Base-by-base conservation (phyloP, 2,888 invertebrate species). In the Leptinotarsa juncta region DNA sequence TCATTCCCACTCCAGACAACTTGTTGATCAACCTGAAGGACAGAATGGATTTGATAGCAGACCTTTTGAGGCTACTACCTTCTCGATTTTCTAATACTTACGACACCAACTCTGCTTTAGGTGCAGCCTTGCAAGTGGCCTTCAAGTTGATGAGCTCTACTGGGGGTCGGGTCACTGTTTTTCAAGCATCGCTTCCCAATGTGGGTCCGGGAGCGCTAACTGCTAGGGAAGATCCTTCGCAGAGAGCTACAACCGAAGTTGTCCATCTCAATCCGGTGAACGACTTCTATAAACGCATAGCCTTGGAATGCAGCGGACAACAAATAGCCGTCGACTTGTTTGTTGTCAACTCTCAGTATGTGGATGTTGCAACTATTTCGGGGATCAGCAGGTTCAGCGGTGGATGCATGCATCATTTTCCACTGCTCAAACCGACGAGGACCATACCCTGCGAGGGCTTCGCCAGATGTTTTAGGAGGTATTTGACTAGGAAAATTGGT, bases 271-370 rank as follows among this genome's bases (percentile, higher is more conserved):
- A 96, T 87, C 98, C 99, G 0, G 96, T 97, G 3, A 98, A 96
- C 1, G 99, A 99, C 88, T 99, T 98, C 90, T 97, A 97, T 89
- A 99, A 99, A 89, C 94, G 97, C 66, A 89, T 97, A 50, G 97
- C 99, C 0, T 88, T 99, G 67, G 98, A 99, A 87, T 99, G 98
- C 88, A 97, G 97, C 81, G 97, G 96, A 1, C 97, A 97, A 84
- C 98, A 99, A 88, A 93, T 98, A 69, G 96, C 97, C 7, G 96
- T 99, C 3, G 99, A 99, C 89, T 87, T 99, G 83, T 99, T 99
- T 89, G 89, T 98, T 78, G 89, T 99, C 75, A 97, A 96, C 88
- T 93, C 95, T 68, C 96, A 97, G 87, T 98, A 98, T 88, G 93
- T 95, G 66, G 99, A 99, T 89, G 89, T 99, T 75, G 97, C 99